Conservation (phyloP, 2,113 vertebrate genomes). For the Ochotona curzoniae region DNA sequence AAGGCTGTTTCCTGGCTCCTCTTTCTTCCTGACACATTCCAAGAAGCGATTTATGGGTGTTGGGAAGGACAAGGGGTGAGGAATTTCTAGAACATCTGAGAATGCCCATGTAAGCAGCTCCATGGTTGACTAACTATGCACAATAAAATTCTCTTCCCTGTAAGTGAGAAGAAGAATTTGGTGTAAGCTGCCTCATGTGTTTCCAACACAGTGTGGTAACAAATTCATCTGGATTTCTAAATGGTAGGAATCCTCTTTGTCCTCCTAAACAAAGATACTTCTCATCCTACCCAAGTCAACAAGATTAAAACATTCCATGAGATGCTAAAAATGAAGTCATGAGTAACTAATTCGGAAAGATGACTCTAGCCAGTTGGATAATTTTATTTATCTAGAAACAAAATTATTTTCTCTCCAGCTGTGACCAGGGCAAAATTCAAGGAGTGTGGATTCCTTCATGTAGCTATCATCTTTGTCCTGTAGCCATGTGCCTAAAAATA, state of each 20-base stretch:
- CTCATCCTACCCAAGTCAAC: constrained; percentile 58
- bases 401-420: constrained; percentile 65
- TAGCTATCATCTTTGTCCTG: not conserved
- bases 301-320: constrained; percentile 67
- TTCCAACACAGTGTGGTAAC: constrained; percentile 52
- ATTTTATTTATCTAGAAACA: constrained; percentile 63
- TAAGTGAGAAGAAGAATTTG: constrained; percentile 50
- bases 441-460: constrained; percentile 60
- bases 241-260: not conserved
- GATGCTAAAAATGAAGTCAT: constrained; percentile 66
- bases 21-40: constrained; percentile 73
- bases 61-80: constrained; percentile 70
- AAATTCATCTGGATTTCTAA: constrained; percentile 63
- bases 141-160: constrained; percentile 55
- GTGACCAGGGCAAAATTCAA: constrained; percentile 43
- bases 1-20: constrained; percentile 65
- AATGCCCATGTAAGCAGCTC: constrained; percentile 57
- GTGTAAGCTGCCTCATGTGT: not conserved
- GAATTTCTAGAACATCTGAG: constrained; percentile 77
- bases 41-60: constrained; percentile 77
- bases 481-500: constrained; percentile 25
- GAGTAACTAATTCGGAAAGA: constrained; percentile 68
- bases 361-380: constrained; percentile 29
- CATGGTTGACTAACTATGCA: constrained; percentile 38
- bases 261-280: constrained; percentile 2